Conservation (phyloP, 2,113 vertebrate genomes). For the Phrynocephalus versicolor region DNA sequence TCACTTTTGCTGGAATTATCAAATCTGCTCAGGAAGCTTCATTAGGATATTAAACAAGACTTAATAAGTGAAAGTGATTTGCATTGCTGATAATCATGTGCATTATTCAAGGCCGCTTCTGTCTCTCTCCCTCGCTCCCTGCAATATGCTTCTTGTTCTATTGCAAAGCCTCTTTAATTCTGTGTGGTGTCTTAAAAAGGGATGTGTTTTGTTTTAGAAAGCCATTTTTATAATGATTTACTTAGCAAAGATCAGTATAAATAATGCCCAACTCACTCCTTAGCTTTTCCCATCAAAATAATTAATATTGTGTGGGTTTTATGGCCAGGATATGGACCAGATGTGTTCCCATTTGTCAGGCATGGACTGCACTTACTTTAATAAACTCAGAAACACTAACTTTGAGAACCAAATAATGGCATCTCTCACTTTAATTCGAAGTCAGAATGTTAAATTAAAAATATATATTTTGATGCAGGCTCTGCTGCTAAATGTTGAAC, state of each 20-base stretch:
- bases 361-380: conserved; percentile 70
- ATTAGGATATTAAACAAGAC: conserved; percentile 99
- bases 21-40: conserved; percentile 96
- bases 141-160: conserved; percentile 92
- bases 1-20: conserved; percentile 86
- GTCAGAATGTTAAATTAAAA: conserved; percentile 54
- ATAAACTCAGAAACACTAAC: conserved; percentile 69
- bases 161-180: conserved; percentile 93
- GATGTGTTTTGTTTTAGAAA: conserved; percentile 82
- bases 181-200: conserved; percentile 90
- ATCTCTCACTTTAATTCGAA: conserved; percentile 62
- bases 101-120: conserved; percentile 98
- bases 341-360: conserved; percentile 79
- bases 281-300: conserved; percentile 76
- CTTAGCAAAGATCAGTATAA: conserved; percentile 82
- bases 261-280: conserved; percentile 76
- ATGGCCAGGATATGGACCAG: conserved; percentile 67
- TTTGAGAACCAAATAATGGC: conserved; percentile 70
- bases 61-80: conserved; percentile 99
- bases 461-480: conserved; percentile 42
- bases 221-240: conserved; percentile 83
- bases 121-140: conserved; percentile 71
- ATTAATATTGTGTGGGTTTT: conserved; percentile 73
- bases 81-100: conserved; percentile 94
- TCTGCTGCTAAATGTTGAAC: neutral